Evolutionary conservation across 2,888 invertebrate genomes (phyloP).

Genomic region (Bellardia pandia): DNA sequence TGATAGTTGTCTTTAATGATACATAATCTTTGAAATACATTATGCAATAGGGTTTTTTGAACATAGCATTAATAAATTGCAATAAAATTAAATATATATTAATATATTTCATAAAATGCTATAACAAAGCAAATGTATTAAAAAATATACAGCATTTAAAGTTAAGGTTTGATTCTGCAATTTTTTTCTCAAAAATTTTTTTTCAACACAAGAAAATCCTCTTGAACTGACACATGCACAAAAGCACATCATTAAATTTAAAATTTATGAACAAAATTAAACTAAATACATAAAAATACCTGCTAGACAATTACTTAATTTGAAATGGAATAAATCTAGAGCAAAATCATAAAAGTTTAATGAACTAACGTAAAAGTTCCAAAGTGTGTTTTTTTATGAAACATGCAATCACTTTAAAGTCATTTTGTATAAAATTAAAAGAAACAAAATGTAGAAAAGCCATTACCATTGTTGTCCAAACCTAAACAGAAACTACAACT

Average conservation of each 20-base stretch:
- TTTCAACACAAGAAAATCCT: background rate
- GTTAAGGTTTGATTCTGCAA: background rate
- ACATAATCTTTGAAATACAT: too few relatives aligned
- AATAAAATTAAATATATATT: background rate
- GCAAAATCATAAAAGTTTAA: slow-evolving; percentile 69
- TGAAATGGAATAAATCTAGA: slow-evolving; percentile 53
- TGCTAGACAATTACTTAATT: slow-evolving; percentile 18
- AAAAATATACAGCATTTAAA: background rate
- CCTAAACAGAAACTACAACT: slow-evolving; percentile 2
- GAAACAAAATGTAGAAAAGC: background rate
- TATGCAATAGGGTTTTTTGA: background rate
- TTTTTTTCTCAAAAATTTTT: slow-evolving; percentile 15
- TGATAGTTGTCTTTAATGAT: too few relatives aligned
- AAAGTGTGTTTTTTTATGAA: background rate
- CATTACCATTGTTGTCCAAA: slow-evolving; percentile 22
- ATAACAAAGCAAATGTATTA: background rate
- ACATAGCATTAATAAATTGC: background rate
- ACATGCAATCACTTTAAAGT: slow-evolving; percentile 50
- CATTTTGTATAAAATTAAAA: background rate
- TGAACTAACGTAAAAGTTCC: slow-evolving; percentile 31
- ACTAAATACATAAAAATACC: background rate
- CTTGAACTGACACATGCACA: slow-evolving; percentile 25
- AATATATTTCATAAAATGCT: background rate
- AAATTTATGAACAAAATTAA: background rate
- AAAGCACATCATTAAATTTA: slow-evolving; percentile 26